These are phyloP conservation scores for Carcina quercana DNA, from an alignment of 2,888 invertebrate genomes.

Conservation along the genomic window DNA sequence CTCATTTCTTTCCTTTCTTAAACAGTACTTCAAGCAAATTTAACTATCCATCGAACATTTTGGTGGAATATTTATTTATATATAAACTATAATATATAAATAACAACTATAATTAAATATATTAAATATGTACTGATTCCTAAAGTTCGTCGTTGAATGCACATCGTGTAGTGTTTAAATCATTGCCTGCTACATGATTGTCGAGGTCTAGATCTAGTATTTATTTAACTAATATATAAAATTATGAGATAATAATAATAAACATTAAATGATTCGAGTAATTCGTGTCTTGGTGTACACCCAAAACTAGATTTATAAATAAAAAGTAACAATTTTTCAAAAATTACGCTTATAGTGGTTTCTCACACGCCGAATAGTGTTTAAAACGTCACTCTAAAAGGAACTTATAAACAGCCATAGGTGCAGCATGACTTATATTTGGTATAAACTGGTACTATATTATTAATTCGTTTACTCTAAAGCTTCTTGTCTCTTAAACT, in stretches of 20 bases:
- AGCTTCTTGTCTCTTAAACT: constrained; percentile 62
- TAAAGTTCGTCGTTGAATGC: constrained; percentile 44
- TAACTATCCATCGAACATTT: constrained; percentile 53
- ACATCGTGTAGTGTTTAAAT: constrained; percentile 58
- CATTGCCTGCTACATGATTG: constrained; percentile 58
- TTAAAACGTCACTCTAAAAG: constrained; percentile 25
- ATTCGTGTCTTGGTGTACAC: constrained; percentile 56
- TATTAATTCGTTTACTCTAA: constrained; percentile 38
- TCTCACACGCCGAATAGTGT: constrained; percentile 47
- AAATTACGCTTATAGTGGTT: constrained; percentile 56
- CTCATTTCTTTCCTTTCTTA: constrained; percentile 11
- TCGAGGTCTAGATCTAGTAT: constrained; percentile 39
- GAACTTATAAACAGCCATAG: constrained; percentile 25
- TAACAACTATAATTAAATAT: constrained; percentile 27
- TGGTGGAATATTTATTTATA: constrained; percentile 40
- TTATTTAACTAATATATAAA: constrained; percentile 34
- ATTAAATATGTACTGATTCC: constrained; percentile 32
- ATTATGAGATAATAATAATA: constrained; percentile 27
- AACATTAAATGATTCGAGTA: constrained; percentile 16
- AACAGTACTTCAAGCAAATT: constrained; percentile 65
- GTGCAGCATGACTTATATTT: constrained; percentile 46
- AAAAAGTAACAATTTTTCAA: constrained; percentile 35
- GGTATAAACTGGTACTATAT: constrained; percentile 35
- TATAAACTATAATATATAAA: constrained; percentile 34
- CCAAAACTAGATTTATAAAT: constrained; percentile 37